These are phyloP conservation scores for Semnopithecus entellus DNA, from an alignment of 2,113 vertebrate species.

Conservation along the genomic window DNA sequence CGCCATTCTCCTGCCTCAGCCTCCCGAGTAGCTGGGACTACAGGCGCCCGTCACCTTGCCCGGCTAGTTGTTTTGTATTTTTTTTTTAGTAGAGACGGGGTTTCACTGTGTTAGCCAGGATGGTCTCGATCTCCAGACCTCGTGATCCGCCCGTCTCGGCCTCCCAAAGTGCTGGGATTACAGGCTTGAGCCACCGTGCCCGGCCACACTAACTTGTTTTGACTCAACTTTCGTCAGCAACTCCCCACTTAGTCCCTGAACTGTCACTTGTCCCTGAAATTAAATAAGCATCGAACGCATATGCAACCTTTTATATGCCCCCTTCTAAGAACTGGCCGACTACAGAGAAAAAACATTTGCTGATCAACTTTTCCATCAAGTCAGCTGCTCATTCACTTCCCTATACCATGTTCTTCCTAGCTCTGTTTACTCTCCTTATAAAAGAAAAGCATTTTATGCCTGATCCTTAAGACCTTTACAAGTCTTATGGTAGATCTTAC, in stretches of 20 bases:
- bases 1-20: too few relatives aligned
- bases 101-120: too few relatives aligned
- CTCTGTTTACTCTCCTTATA: background rate
- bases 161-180: too few relatives aligned
- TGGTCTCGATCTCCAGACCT: too few relatives aligned
- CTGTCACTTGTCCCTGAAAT: background rate
- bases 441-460: background rate
- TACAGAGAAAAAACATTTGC: background rate
- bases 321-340: background rate
- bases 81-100: too few relatives aligned
- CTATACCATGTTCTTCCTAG: background rate
- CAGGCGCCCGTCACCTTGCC: too few relatives aligned
- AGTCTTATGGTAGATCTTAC: background rate
- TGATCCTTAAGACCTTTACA: background rate
- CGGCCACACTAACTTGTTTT: background rate
- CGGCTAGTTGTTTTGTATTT: too few relatives aligned
- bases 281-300: background rate
- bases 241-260: background rate
- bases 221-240: background rate
- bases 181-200: too few relatives aligned
- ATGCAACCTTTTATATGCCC: background rate
- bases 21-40: too few relatives aligned
- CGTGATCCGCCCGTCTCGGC: too few relatives aligned
- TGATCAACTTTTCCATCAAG: background rate
- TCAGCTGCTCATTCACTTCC: too few relatives aligned